Percentiles rank a stretch among this genome's conserved stretches.
These are phyloP conservation scores for Agrochola circellaris DNA, from an alignment of 2,888 invertebrate species.

Conservation along the genomic window DNA sequence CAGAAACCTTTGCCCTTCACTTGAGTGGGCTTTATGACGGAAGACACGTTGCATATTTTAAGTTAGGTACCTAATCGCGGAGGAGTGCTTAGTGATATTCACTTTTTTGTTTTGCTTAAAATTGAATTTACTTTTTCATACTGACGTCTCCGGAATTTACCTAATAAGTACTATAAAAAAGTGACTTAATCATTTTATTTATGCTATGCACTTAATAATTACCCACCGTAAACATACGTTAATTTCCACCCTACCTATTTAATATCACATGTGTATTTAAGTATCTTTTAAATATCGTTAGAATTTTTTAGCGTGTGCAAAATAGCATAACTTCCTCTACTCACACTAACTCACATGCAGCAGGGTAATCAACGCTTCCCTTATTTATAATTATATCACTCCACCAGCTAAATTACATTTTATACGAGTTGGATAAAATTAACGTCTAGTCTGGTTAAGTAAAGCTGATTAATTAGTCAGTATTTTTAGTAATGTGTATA, in stretches of 20 bases:
- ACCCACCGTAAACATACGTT: neutral
- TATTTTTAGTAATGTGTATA: neutral
- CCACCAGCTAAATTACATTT: conserved; percentile 18
- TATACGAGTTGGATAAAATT: conserved; percentile 12
- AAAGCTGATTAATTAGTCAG: neutral
- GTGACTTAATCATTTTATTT: neutral
- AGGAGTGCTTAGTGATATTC: conserved; percentile 8
- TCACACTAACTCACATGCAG: conserved; percentile 35
- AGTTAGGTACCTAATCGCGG: conserved; percentile 14
- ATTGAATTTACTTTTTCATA: neutral
- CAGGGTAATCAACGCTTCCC: conserved; percentile 20
- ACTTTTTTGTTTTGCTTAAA: neutral
- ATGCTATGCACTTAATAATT: neutral
- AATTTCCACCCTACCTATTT: neutral
- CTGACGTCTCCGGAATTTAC: neutral
- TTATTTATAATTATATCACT: conserved; percentile 42
- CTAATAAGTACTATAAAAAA: neutral
- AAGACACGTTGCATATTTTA: conserved; percentile 48
- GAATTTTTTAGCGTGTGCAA: conserved; percentile 2
- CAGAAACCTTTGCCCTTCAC: conserved; percentile 30
- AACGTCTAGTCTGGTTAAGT: neutral
- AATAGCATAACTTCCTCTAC: conserved; percentile 3
- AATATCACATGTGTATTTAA: neutral
- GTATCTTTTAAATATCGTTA: neutral
- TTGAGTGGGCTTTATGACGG: conserved; percentile 40